Evolutionary conservation across 2,797 vertebrate species (phyloP).

Genomic region (Epinephelus awoara): DNA sequence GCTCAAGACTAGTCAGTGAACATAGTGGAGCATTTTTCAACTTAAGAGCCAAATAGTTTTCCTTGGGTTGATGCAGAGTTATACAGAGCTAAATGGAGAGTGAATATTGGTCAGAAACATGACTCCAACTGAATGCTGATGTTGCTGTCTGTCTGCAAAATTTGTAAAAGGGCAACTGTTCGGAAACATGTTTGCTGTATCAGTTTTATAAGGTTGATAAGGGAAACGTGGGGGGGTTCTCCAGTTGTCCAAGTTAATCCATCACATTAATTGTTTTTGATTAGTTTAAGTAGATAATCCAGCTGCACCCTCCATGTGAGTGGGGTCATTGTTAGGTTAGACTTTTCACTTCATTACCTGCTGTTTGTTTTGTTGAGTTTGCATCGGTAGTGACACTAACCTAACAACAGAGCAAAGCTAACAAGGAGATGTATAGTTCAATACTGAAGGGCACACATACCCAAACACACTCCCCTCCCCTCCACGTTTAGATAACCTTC

Average conservation of each 20-base stretch:
- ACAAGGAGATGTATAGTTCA: not conserved
- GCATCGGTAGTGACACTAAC: slow-evolving; percentile 28
- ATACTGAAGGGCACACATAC: not conserved
- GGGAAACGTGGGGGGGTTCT: not conserved
- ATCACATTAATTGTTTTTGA: not conserved
- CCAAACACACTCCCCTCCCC: not conserved
- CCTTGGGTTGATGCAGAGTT: too few relatives aligned
- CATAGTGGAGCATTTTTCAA: too few relatives aligned
- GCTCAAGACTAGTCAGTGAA: too few relatives aligned
- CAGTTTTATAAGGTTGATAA: too few relatives aligned
- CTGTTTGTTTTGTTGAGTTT: slow-evolving; percentile 42
- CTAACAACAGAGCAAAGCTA: slow-evolving; percentile 20
- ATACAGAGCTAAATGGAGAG: too few relatives aligned
- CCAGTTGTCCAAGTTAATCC: not conserved
- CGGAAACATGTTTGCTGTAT: too few relatives aligned
- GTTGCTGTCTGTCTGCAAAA: too few relatives aligned
- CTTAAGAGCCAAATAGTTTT: too few relatives aligned
- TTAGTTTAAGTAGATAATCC: not conserved
- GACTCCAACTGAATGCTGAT: too few relatives aligned
- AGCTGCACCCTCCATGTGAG: not conserved
- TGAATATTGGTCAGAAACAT: too few relatives aligned
- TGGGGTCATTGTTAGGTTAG: not conserved
- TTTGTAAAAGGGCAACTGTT: too few relatives aligned
- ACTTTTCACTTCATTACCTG: slow-evolving; percentile 28
- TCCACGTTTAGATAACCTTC: slow-evolving; percentile 43